These are phyloP conservation scores for Arctopsyche grandis DNA, from an alignment of 1,140 invertebrate genomes.

Conservation along the genomic window DNA sequence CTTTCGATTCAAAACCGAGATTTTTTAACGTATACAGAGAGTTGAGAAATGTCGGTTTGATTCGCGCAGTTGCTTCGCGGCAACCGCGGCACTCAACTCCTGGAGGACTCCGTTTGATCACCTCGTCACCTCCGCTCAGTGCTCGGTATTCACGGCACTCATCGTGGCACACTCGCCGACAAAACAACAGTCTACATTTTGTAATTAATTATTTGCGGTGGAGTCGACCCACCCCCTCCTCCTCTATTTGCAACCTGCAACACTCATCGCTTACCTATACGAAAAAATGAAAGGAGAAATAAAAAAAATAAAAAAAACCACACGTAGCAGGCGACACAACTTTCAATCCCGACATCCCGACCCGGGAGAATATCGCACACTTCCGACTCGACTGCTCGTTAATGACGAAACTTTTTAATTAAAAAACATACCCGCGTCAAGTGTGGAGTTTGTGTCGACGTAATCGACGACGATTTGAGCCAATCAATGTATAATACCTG, in stretches of 20 bases:
- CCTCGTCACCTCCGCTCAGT: constrained; percentile 39
- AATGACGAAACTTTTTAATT: constrained; percentile 17
- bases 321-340: background rate
- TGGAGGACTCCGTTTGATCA: constrained; percentile 46
- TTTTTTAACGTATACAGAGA: background rate
- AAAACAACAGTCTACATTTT: constrained; percentile 41
- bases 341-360: background rate
- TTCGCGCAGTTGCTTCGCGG: background rate
- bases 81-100: constrained; percentile 1
- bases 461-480: too few relatives aligned
- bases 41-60: background rate
- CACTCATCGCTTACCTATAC: constrained; percentile 4
- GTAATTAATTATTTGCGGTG: constrained; percentile 40
- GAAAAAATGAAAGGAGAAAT: background rate
- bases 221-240: background rate
- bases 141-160: constrained; percentile 27
- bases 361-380: background rate
- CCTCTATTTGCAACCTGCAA: background rate
- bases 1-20: background rate
- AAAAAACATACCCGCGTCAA: background rate
- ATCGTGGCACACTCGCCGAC: constrained; percentile 8
- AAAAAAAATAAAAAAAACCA: background rate
- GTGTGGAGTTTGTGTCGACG: too few relatives aligned
- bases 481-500: too few relatives aligned
- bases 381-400: constrained; percentile 12